Base-by-base conservation (phyloP, 2,797 vertebrate genomes). In the Takifugu rubripes region DNA sequence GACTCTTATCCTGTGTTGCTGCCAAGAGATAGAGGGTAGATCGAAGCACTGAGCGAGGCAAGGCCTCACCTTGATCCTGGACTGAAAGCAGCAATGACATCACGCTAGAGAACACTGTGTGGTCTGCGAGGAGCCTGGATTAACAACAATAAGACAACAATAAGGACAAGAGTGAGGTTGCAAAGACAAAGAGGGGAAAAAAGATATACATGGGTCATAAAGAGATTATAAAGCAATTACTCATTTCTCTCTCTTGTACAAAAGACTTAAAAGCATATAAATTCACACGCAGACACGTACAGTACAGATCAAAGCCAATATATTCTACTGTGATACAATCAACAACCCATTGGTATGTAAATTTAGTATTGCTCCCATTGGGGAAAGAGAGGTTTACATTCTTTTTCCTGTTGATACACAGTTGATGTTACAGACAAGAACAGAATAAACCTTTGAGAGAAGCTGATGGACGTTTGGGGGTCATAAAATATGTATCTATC, bases 11-110 rank as follows among this genome's bases (percentile, higher is more conserved):
- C 65, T 96, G 95, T 68, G 92, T 93, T 59, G 86, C 25, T n/a
- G 94, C 89, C 80, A 99, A 87, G 66, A 99, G 91, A 76, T 94
- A 96, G 81, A 99, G 66, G 64, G 90, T 88, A 63, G 94, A 92
- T 84, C 87, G 93, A 78, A 95, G 86, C 71, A 94, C 79, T 1
- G 56, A 77, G 25, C 70, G 64, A 52, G 94, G 92, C 33, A 91
- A 79, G 3, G 75, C 76, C 42, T 88, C 83, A 29, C 90, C 90
- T 58, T 83, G 88, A 57, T 92, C 90, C 69, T 93, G 91, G 31
- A 93, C 81, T 11, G 91, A 93, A 1, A 85, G 78, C 65, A 98
- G 76, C 74, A 94, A 82, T 77, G 79, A 81, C 71, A 91, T 76
- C 52, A 96, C 59, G 14, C 93, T 88, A 82, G 89, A 86, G 78